Conservation (phyloP, 2,113 vertebrate species). For the Odontophorus gujanensis region DNA sequence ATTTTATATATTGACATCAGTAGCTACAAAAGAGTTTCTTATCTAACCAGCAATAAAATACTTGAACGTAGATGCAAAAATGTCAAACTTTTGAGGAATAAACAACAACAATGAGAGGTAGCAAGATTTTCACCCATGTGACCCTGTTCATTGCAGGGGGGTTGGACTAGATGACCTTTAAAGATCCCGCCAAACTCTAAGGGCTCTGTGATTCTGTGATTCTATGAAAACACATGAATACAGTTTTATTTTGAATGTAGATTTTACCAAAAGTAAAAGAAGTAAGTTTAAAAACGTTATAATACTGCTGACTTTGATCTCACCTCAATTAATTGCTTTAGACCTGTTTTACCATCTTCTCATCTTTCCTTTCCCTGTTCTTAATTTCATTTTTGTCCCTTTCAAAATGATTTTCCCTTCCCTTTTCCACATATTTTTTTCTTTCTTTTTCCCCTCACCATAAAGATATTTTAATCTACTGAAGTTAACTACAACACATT, state of each 20-base stretch:
- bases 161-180: too few species aligned
- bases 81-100: background rate
- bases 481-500: background rate
- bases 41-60: background rate
- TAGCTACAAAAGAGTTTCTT: background rate
- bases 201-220: too few species aligned
- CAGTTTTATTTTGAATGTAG: background rate
- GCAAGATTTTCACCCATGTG: too few species aligned
- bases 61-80: background rate
- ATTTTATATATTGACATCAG: background rate
- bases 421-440: background rate
- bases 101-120: background rate
- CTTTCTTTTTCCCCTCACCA: background rate
- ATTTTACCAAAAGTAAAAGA: background rate
- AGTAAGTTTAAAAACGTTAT: background rate
- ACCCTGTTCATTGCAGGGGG: too few species aligned
- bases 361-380: background rate
- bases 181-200: too few species aligned
- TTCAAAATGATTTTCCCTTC: background rate
- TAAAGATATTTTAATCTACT: background rate
- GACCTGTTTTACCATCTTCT: background rate
- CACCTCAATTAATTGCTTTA: background rate
- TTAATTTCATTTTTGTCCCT: fast-evolving
- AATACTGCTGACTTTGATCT: background rate
- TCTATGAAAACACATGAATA: background rate